These are phyloP conservation scores for Tragelaphus imberbis DNA, from an alignment of 2,113 vertebrate species.

Conservation along the genomic window DNA sequence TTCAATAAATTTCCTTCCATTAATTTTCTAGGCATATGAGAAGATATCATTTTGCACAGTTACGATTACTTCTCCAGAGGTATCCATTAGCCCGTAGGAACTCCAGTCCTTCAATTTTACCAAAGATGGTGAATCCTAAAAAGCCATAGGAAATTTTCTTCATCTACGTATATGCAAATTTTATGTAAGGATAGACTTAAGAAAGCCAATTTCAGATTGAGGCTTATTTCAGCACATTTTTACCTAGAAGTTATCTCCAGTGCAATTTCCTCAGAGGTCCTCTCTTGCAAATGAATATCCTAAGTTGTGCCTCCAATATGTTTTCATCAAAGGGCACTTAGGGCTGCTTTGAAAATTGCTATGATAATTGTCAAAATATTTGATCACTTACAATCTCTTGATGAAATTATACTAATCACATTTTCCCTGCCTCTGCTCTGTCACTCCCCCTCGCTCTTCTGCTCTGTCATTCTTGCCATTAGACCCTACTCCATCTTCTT, in stretches of 20 bases:
- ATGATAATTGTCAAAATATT: constrained; percentile 40
- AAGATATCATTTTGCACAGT: not conserved
- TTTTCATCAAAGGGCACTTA: not conserved
- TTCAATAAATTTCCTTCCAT: not conserved
- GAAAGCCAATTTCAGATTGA: not conserved
- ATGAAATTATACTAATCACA: constrained; percentile 1
- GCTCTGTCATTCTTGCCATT: not conserved
- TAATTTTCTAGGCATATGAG: not conserved
- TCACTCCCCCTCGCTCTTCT: not conserved
- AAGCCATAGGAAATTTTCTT: not conserved
- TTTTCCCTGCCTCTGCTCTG: not conserved
- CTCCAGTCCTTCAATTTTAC: not conserved
- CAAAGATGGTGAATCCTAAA: not conserved
- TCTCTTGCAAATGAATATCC: not conserved
- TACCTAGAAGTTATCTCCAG: not conserved
- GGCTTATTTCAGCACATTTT: not conserved
- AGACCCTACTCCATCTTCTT: not conserved
- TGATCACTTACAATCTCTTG: constrained; percentile 18
- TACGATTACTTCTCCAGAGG: not conserved
- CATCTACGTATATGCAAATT: not conserved
- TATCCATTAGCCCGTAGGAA: not conserved
- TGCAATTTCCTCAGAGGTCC: not conserved
- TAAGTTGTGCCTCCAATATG: not conserved
- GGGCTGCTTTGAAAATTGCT: not conserved
- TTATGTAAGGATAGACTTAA: not conserved